phyloP scores from a whole-genome alignment of 2,888 invertebrate genomes.

The Ligdia adustata region DNA sequence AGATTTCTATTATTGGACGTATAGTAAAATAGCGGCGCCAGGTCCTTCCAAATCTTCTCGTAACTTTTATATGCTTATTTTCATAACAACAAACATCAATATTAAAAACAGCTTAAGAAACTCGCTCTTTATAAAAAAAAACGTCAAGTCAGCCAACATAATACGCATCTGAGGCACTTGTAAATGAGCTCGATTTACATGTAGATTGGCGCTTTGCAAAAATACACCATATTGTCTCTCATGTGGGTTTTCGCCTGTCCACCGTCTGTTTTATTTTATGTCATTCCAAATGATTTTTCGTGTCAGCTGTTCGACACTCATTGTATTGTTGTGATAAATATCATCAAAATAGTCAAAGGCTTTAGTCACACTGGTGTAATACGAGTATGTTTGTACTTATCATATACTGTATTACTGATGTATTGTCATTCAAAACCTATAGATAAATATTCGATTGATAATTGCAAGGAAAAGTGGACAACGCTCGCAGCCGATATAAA shows the following conservation, averaged over 20 bases:
- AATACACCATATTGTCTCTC: constrained; percentile 35
- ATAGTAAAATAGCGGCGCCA: no score
- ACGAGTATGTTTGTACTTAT: no score
- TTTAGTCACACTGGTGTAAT: no score
- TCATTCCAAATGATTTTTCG: constrained; percentile 15
- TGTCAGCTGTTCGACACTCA: constrained; percentile 10
- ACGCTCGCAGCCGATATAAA: no score
- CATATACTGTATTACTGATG: no score
- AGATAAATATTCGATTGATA: no score
- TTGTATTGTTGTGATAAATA: constrained; percentile 8
- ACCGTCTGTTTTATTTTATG: constrained; percentile 5
- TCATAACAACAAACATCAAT: neutral
- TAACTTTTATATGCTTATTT: no score
- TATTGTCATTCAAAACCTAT: no score
- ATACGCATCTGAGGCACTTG: constrained; percentile 44
- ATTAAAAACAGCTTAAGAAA: neutral
- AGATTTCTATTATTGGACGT: no score
- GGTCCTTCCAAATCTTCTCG: no score
- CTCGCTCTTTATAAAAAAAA: neutral
- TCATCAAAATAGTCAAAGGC: constrained; percentile 5
- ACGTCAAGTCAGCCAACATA: constrained; percentile 27
- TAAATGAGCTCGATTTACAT: constrained; percentile 52
- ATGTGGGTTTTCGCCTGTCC: constrained; percentile 9
- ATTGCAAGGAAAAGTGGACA: no score
- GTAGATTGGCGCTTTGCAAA: constrained; percentile 41